These are phyloP conservation scores for Amphipyra berbera DNA, from an alignment of 2,888 invertebrate species.

Conservation along the genomic window DNA sequence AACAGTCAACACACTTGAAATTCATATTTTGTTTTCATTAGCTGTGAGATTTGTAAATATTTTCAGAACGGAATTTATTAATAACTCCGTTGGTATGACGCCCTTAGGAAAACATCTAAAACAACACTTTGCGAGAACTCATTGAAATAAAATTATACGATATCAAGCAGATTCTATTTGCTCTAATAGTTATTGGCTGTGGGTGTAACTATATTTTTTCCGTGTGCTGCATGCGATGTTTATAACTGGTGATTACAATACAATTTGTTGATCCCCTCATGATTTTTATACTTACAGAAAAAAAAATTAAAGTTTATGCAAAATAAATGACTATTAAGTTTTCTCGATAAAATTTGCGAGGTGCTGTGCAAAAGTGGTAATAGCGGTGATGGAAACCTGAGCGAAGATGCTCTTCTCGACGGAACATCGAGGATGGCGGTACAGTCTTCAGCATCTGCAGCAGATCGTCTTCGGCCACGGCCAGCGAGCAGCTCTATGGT, in stretches of 20 bases:
- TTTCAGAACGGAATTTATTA: slow-evolving; percentile 36
- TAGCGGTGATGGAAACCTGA: slow-evolving; percentile 73
- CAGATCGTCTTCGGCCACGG: slow-evolving; percentile 84
- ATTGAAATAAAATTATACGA: slow-evolving; percentile 27
- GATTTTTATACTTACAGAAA: too few relatives aligned
- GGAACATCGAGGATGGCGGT: slow-evolving; percentile 62
- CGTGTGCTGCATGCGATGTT: slow-evolving; percentile 20
- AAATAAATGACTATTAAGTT: not conserved
- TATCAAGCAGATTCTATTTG: slow-evolving; percentile 14
- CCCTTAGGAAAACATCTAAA: slow-evolving; percentile 29
- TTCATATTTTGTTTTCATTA: slow-evolving; percentile 47
- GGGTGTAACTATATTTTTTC: slow-evolving; percentile 23
- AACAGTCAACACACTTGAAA: slow-evolving; percentile 42
- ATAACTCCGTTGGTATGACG: slow-evolving; percentile 4
- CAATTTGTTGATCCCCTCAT: not conserved
- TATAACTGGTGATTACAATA: slow-evolving; percentile 14
- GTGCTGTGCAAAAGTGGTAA: slow-evolving; percentile 10
- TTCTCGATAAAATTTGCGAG: not conserved
- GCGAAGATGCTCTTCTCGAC: slow-evolving; percentile 73
- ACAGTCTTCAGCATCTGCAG: slow-evolving; percentile 81
- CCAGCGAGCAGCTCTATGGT: slow-evolving; percentile 91
- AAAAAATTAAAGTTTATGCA: not conserved
- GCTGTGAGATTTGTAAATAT: slow-evolving; percentile 42
- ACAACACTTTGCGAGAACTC: slow-evolving; percentile 11
- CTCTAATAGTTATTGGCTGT: slow-evolving; percentile 14